Evolutionary conservation across 2,113 vertebrate genomes (phyloP).

Genomic region (Lichenostomus cassidix): DNA sequence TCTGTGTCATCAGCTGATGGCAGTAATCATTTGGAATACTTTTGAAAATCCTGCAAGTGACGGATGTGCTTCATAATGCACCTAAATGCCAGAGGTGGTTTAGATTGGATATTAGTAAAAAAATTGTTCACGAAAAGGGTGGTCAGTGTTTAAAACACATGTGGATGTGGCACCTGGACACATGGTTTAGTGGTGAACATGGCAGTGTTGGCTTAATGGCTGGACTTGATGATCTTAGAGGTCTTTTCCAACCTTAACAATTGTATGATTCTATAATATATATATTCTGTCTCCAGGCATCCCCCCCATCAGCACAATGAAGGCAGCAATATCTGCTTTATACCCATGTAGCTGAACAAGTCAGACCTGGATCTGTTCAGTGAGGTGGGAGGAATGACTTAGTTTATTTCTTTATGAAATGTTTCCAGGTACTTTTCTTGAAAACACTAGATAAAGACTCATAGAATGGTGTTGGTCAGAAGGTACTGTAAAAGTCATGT

Average conservation of each 20-base stretch:
- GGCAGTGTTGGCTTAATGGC: not conserved
- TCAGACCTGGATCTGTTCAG: not conserved
- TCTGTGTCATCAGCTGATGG: not conserved
- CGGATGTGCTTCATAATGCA: not conserved
- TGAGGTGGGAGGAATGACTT: not conserved
- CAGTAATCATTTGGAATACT: not conserved
- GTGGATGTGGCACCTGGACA: not conserved
- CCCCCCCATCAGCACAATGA: not conserved
- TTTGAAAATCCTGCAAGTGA: not conserved
- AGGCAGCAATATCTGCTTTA: not conserved
- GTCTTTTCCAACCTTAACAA: not conserved
- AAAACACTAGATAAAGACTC: not conserved
- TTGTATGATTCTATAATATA: not conserved
- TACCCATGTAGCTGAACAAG: not conserved
- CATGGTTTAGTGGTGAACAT: not conserved
- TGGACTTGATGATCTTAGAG: fast-evolving
- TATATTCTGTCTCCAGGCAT: not conserved
- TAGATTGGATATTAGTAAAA: not conserved
- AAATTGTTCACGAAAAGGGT: not conserved
- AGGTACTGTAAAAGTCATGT: not conserved
- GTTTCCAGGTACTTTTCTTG: not conserved
- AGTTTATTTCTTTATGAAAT: not conserved
- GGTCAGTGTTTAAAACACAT: not conserved
- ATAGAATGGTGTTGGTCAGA: not conserved
- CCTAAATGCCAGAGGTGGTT: not conserved